Conservation (phyloP, 2,888 invertebrate species). For the Noctua fimbriata region DNA sequence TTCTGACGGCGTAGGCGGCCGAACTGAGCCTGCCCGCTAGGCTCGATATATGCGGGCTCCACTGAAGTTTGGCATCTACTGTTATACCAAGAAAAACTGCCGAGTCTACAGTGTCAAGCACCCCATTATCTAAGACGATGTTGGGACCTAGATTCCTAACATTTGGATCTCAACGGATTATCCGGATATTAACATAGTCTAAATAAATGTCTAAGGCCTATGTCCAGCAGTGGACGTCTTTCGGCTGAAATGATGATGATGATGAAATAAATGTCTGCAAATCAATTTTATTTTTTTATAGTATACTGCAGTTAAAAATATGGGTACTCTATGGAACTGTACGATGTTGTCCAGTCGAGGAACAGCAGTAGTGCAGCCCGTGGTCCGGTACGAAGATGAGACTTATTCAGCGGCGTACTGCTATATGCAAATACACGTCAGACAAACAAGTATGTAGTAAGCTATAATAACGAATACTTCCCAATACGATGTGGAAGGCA, state of each 20-base stretch:
- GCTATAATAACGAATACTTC: not conserved
- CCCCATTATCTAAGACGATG: too few species aligned
- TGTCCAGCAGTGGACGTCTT: too few species aligned
- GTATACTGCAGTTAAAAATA: not conserved
- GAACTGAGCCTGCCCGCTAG: too few species aligned
- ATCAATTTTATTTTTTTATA: not conserved
- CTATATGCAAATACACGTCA: conserved; percentile 33
- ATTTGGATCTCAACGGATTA: too few species aligned
- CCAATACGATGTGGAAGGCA: not conserved
- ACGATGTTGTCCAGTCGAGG: not conserved
- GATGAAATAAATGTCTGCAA: not conserved
- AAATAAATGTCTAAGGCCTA: not conserved
- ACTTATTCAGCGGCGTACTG: not conserved
- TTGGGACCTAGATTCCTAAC: too few species aligned
- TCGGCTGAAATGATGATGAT: too few species aligned
- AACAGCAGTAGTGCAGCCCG: not conserved
- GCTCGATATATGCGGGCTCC: too few species aligned
- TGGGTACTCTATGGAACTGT: conserved; percentile 33
- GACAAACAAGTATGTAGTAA: conserved; percentile 23
- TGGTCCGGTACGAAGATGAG: rapidly evolving
- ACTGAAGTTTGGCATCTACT: too few species aligned
- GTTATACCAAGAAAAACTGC: too few species aligned
- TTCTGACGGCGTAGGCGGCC: too few species aligned
- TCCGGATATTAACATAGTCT: too few species aligned
- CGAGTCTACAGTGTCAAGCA: too few species aligned